Conservation (phyloP, 2,797 vertebrate species). For the Propithecus deckenii region DNA sequence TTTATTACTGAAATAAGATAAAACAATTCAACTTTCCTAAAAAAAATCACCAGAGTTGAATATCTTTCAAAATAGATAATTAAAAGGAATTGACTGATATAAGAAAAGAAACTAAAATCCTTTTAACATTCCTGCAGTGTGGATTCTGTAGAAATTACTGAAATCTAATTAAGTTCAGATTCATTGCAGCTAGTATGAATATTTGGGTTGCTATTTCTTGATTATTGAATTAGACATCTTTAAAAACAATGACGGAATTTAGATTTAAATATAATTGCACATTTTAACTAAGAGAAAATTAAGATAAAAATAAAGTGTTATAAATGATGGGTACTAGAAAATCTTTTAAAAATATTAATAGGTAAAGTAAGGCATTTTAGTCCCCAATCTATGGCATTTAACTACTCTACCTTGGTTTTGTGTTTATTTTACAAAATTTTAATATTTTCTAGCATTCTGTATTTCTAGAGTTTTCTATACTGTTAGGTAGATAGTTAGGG, state of each 20-base stretch:
- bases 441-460: background rate
- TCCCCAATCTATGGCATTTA: background rate
- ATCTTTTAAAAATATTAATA: background rate
- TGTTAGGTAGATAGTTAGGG: no score
- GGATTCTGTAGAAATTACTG: conserved; percentile 7
- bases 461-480: background rate
- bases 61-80: conserved; percentile 47
- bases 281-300: conserved; percentile 22
- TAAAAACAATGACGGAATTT: background rate
- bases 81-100: conserved; percentile 16
- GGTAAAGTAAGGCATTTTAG: background rate
- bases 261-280: background rate
- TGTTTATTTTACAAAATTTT: background rate
- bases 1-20: conserved; percentile 35
- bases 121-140: background rate
- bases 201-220: background rate
- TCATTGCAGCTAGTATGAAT: background rate
- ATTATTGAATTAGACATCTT: conserved; percentile 17
- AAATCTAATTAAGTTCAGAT: conserved; percentile 57
- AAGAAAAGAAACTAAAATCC: conserved; percentile 17
- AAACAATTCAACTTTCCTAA: conserved; percentile 49
- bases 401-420: background rate
- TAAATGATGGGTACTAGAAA: background rate
- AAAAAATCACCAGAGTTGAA: conserved; percentile 10
- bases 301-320: background rate